phyloP scores from a whole-genome alignment of 2,797 vertebrate species.

The Bryconaethiops microstoma region DNA sequence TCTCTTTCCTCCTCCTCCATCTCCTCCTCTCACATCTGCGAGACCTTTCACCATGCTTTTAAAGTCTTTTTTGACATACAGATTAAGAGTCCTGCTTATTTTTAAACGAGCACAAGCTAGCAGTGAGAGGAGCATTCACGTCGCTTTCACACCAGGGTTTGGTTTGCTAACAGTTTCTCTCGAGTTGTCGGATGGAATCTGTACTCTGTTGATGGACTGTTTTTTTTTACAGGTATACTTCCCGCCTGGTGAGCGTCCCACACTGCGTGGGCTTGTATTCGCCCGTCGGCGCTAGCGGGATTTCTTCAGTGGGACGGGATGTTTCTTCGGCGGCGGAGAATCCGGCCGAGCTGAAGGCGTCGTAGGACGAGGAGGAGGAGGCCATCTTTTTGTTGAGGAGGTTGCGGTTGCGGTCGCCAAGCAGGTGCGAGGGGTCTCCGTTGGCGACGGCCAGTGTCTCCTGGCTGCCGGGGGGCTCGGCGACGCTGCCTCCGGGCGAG shows the following conservation, averaged over 20 bases:
- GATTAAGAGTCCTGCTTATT: constrained; percentile 29
- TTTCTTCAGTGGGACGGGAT: constrained; percentile 88
- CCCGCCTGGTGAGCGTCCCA: constrained; percentile 94
- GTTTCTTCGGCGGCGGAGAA: constrained; percentile 89
- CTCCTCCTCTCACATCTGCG: constrained; percentile 57
- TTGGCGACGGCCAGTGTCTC: constrained; percentile 90
- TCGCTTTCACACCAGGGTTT: constrained; percentile 46
- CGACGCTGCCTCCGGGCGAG: constrained; percentile 70
- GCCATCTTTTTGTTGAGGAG: constrained; percentile 98
- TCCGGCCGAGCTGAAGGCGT: constrained; percentile 87
- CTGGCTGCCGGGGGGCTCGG: constrained; percentile 89
- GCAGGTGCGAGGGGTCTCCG: constrained; percentile 88
- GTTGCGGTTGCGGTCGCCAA: constrained; percentile 98
- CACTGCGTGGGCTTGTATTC: constrained; percentile 98
- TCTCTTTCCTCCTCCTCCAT: constrained; percentile 47
- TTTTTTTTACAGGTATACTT: constrained; percentile 94
- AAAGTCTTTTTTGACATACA: constrained; percentile 43
- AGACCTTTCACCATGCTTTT: constrained; percentile 41
- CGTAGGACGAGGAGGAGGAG: constrained; percentile 96
- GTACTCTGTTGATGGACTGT: neutral
- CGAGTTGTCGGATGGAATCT: constrained; percentile 36
- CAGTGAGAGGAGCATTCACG: constrained; percentile 40
- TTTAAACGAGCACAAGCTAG: constrained; percentile 25
- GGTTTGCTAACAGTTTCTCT: constrained; percentile 52
- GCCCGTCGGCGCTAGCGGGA: constrained; percentile 93